Conservation (phyloP, 2,113 vertebrate species). For the Elaphurus davidianus region DNA sequence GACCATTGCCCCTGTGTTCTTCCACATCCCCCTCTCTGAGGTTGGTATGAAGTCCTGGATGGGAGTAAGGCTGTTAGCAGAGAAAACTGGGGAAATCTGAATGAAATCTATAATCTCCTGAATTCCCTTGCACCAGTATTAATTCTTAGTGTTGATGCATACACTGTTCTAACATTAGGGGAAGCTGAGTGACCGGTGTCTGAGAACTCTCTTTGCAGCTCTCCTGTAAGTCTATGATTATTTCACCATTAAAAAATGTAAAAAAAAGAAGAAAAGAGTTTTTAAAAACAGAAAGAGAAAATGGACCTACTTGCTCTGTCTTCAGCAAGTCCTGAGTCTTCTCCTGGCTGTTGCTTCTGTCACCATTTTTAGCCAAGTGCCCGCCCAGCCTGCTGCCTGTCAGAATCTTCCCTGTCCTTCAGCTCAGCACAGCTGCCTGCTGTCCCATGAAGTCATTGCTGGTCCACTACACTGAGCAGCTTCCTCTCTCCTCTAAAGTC, state of each 20-base stretch:
- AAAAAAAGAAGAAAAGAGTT: background rate
- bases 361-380: background rate
- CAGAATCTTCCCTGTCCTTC: background rate
- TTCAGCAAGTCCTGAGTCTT: background rate
- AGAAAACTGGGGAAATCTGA: background rate
- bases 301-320: background rate
- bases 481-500: background rate
- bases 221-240: background rate
- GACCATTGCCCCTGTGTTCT: background rate
- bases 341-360: background rate
- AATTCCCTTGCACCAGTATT: no score
- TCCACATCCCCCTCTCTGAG: background rate
- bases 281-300: background rate
- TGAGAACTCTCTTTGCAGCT: background rate
- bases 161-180: background rate
- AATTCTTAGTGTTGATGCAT: background rate
- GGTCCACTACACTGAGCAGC: background rate
- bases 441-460: rapidly evolving
- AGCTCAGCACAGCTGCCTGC: background rate
- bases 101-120: background rate
- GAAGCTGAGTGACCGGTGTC: background rate
- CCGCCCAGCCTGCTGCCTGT: background rate
- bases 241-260: background rate
- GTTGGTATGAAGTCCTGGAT: background rate
- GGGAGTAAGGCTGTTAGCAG: background rate